These are phyloP conservation scores for Hemibagrus guttatus DNA, from an alignment of 2,797 vertebrate species.

Conservation along the genomic window DNA sequence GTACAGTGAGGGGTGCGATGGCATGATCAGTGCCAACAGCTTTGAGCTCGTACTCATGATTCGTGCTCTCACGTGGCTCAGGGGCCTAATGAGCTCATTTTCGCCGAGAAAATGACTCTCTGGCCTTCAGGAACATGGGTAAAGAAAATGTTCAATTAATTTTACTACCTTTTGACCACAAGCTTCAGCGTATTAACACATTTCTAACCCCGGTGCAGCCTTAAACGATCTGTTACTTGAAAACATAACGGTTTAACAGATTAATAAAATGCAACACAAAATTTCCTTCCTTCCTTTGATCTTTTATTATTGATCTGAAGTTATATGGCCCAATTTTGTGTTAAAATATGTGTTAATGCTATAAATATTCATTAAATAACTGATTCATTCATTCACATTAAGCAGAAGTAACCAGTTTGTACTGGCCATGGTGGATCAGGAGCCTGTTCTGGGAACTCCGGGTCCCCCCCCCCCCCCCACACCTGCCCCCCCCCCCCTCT, in stretches of 20 bases:
- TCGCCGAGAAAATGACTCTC: constrained; percentile 39
- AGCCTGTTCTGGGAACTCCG: neutral
- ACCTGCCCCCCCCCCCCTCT: no score
- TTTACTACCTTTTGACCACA: neutral
- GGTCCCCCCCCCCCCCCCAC: neutral
- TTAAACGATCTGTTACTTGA: neutral
- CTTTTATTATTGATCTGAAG: neutral
- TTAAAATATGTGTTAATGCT: no score
- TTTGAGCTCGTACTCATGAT: constrained; percentile 49
- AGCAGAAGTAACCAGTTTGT: neutral
- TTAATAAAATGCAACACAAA: neutral
- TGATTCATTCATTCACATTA: neutral
- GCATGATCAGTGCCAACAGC: constrained; percentile 41
- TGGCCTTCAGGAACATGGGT: constrained; percentile 22
- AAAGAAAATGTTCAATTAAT: constrained; percentile 15
- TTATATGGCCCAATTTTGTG: neutral
- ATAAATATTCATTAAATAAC: neutral
- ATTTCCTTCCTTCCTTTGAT: neutral
- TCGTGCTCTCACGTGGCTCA: constrained; percentile 21
- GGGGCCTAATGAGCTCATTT: constrained; percentile 52
- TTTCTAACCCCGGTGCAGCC: neutral
- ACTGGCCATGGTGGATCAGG: neutral
- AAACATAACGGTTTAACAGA: neutral
- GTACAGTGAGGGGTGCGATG: constrained; percentile 39
- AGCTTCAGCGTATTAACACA: neutral